Evolutionary conservation across 1,140 invertebrate genomes (phyloP), one percentile per base, ranked within the genome.

Genomic region (Centruroides sculpturatus): DNA sequence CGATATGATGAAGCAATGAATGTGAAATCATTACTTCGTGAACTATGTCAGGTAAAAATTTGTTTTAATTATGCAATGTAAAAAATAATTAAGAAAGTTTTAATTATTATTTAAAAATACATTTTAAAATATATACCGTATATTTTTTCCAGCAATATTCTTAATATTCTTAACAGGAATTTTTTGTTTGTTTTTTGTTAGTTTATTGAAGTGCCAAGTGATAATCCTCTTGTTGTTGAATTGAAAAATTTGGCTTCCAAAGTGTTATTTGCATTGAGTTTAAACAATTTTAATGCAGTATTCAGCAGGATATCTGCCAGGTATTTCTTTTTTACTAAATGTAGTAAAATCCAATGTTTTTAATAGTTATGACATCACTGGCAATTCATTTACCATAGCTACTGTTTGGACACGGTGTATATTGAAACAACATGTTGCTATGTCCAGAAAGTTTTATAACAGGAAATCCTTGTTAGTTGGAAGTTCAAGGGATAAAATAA

Each of bases 211-310:
- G 77, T 83, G 69, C 76, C 81, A 48, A 86, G 79, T 70, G 89
- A 89, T 64, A 89, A 85, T 72, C 81, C 85, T 4, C 85, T 90
- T 76, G 84, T 86, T 64, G 79, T 83, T 56, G 83, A 92, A 69
- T 76, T 97, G 54, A 88, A 90, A 75, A 83, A 83, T 68, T 74
- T 96, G 64, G 90, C 93, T 5, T 93, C 92, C 61, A 95, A 96
- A 78, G 93, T 98, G 35, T 76, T 98, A 10, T 97, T 95, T 79
- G 92, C 93, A 5, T 78, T 98, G 4, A 95, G 91, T 69, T 80
- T 93, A 47, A 98, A 96, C 77, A 96, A 96, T 76, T 98, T 98
- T 74, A 92, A 85, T 70, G 89, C 92, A 10, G 91, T 98, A 0
- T 98, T 98, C 73, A 94, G 89, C 73, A 82, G 92, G 68, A 95